A percentile compares a stretch with the other conserved stretches of the same genome.
These are phyloP conservation scores for Sisyra nigra DNA, from an alignment of 2,888 invertebrate species.

Conservation along the genomic window DNA sequence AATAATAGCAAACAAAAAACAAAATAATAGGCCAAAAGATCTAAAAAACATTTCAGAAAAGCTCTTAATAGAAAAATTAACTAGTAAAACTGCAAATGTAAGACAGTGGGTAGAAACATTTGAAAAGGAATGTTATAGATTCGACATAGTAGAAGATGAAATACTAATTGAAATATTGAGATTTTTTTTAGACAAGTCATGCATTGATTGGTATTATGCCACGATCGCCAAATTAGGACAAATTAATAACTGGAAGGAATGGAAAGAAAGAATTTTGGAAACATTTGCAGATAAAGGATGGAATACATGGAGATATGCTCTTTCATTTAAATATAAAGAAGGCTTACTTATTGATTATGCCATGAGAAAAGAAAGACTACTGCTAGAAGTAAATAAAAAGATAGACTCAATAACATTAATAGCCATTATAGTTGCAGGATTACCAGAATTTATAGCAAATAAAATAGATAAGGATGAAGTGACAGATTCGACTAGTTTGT, in stretches of 20 bases:
- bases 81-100: slow-evolving; percentile 12
- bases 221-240: slow-evolving; percentile 7
- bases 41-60: slow-evolving; percentile 13
- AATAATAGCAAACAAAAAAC: too few species aligned
- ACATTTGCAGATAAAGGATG: too few species aligned
- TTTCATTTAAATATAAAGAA: slow-evolving; percentile 15
- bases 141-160: slow-evolving; percentile 10
- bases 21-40: too few species aligned
- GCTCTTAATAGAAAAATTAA: slow-evolving; percentile 15
- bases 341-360: slow-evolving; percentile 16
- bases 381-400: too few species aligned
- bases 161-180: too few species aligned
- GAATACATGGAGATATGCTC: too few species aligned
- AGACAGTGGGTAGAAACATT: slow-evolving; percentile 14
- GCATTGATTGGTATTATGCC: too few species aligned
- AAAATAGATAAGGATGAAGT: slow-evolving; percentile 14
- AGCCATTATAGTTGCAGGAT: slow-evolving; percentile 13
- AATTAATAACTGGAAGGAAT: slow-evolving; percentile 13
- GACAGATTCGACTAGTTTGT: slow-evolving; percentile 8
- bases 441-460: too few species aligned
- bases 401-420: slow-evolving; percentile 13
- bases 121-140: slow-evolving; percentile 15
- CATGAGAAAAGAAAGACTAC: too few species aligned
- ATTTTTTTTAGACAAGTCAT: too few species aligned
- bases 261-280: too few species aligned